Percentiles rank a stretch among this genome's conserved stretches.
phyloP scores from a whole-genome alignment of 2,797 vertebrate species.

The Poeciliopsis gracilis region DNA sequence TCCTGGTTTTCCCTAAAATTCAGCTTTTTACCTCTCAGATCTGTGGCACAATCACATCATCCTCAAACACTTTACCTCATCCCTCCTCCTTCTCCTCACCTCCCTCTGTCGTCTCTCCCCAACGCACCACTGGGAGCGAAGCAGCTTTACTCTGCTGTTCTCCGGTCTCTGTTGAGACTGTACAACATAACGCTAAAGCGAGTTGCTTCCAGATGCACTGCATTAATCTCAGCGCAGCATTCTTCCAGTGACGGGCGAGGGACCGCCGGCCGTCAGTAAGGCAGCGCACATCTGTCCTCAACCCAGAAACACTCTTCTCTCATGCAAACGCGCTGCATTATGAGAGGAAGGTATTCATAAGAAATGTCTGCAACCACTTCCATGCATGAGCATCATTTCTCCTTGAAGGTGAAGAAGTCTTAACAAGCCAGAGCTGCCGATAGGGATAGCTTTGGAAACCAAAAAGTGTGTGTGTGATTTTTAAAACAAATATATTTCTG shows the following conservation, averaged over 20 bases:
- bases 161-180: constrained; percentile 36
- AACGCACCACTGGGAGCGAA: constrained; percentile 31
- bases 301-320: constrained; percentile 27
- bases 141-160: constrained; percentile 19
- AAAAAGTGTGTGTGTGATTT: constrained; percentile 26
- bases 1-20: constrained; percentile 1
- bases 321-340: constrained; percentile 8
- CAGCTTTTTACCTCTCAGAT: background rate
- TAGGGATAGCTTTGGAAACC: constrained; percentile 14
- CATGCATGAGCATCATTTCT: constrained; percentile 14
- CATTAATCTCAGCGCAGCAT: constrained; percentile 29
- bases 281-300: constrained; percentile 23
- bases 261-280: constrained; percentile 14
- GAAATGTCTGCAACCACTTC: constrained; percentile 3
- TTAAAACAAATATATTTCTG: background rate
- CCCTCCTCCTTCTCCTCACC: background rate
- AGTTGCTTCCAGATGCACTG: constrained; percentile 39
- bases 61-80: constrained; percentile 12
- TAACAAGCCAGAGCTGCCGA: constrained; percentile 27
- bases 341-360: background rate
- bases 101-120: background rate
- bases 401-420: constrained; percentile 34
- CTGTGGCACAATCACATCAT: constrained; percentile 27
- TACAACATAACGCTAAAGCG: constrained; percentile 16
- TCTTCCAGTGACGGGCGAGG: constrained; percentile 23